These are phyloP conservation scores for Trichosurus vulpecula DNA, from an alignment of 2,797 vertebrate genomes.

Conservation along the genomic window DNA sequence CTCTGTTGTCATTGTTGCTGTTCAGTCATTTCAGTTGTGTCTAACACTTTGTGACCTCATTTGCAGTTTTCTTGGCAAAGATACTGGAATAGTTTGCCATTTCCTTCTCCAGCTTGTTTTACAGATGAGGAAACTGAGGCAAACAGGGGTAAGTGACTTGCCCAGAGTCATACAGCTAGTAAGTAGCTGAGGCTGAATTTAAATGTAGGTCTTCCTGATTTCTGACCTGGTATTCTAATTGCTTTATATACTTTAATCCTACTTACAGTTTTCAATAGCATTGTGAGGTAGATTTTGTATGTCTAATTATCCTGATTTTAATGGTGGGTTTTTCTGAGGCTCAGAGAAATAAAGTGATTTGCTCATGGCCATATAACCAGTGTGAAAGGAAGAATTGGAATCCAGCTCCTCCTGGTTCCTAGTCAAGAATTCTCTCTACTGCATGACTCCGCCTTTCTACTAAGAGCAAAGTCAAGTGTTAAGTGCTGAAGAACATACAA, in stretches of 20 bases:
- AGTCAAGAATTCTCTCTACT: background rate
- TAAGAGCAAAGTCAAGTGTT: background rate
- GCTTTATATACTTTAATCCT: background rate
- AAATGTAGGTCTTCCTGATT: background rate
- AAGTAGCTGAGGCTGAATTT: background rate
- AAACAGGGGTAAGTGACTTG: background rate
- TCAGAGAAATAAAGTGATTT: background rate
- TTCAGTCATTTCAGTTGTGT: background rate
- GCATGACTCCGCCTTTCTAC: background rate
- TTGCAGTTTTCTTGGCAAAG: background rate
- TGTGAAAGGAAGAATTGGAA: background rate
- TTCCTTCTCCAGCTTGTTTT: background rate
- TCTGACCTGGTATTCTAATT: background rate
- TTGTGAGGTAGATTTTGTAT: background rate
- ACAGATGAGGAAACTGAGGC: background rate
- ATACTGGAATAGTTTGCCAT: background rate
- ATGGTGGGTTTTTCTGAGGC: background rate
- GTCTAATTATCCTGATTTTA: background rate
- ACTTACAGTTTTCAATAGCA: background rate
- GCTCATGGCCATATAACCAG: background rate
- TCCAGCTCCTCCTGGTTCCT: background rate
- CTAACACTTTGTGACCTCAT: background rate
- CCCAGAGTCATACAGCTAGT: background rate
- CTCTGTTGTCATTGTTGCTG: background rate
- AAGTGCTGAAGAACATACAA: background rate